Percentiles rank a stretch among this genome's conserved stretches.
Evolutionary conservation across 2,113 vertebrate species (phyloP).

Genomic region (Nesogale talazaci): DNA sequence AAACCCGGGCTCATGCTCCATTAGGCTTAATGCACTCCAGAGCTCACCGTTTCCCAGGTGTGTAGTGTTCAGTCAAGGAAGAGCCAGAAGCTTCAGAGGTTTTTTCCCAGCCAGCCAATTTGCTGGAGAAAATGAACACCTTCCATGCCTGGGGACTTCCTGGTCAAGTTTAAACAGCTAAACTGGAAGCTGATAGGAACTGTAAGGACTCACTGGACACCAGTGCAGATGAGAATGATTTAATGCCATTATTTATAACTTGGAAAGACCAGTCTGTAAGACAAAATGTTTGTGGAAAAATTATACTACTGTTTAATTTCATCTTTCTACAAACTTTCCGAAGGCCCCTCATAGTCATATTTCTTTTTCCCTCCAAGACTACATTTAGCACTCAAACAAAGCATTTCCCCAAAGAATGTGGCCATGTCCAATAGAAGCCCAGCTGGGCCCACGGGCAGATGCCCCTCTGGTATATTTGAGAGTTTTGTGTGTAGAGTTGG

Average conservation of each 20-base stretch:
- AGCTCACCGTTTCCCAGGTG: slow-evolving; percentile 50
- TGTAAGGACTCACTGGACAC: not conserved
- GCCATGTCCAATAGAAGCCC: not conserved
- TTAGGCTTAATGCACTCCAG: slow-evolving; percentile 52
- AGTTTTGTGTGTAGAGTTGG: not conserved
- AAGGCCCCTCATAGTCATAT: not conserved
- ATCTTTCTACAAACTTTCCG: too few relatives aligned
- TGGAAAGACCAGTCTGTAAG: not conserved
- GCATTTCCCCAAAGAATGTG: too few relatives aligned
- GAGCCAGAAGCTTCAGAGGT: not conserved
- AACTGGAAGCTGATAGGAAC: not conserved
- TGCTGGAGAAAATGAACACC: slow-evolving; percentile 21
- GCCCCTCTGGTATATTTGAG: not conserved
- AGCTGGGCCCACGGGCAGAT: not conserved
- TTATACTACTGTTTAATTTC: too few relatives aligned
- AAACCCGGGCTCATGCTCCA: slow-evolving; percentile 46
- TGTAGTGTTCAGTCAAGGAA: not conserved
- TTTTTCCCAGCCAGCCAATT: not conserved
- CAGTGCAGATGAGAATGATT: not conserved
- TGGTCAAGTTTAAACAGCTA: not conserved
- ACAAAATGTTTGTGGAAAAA: too few relatives aligned
- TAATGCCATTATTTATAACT: not conserved
- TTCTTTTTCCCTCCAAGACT: too few relatives aligned
- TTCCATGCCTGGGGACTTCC: not conserved
- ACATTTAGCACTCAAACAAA: not conserved